Base-by-base conservation (phyloP, 2,113 vertebrate genomes). In the Clarias magur region DNA sequence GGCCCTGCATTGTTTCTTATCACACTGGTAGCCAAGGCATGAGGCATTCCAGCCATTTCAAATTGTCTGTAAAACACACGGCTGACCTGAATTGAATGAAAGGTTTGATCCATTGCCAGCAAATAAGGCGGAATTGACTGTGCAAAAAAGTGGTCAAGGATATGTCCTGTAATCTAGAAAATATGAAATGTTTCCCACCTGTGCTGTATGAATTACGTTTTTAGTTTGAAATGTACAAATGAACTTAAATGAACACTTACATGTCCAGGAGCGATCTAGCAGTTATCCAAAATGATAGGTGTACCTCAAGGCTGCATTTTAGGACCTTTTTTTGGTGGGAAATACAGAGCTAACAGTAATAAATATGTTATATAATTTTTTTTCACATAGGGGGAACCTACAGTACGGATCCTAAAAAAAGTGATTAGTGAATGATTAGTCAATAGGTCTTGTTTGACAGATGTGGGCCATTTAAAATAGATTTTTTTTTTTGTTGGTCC, bases 1-100 rank as follows among this genome's bases (percentile, higher is more conserved):
- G 56, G 30, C 62, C 17, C 25, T 78, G 27, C 79, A 78, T 80
- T 84, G 82, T 84, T 88, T 88, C 70, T 68, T 78, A 82, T 87
- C 59, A 60, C 82, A 81, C 79, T 59, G 73, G 84, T 83, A 88
- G 72, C 65, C 73, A 73, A 83, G 57, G 72, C 63, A 59, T 38
- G 68, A 12, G 56, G 23, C 73, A 42, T 65, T 86, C 16, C 70
- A 53, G 81, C 42, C 34, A 27, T 70, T 83, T 86, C 34, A 62
- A 62, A 86, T 54, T 80, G 65, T 56, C 3, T 38, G 60, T 81
- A 82, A 78, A 62, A 78, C 48, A 80, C 25, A 73, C 34, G 59
- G n/a, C 17, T 85, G 86, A 73, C 34, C 25, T 56, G 27, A 70
- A 67, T 62, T 10, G 65, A 73, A 48, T 62, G 5, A 82, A 83